phyloP scores from a whole-genome alignment of 1,140 invertebrate species.

The Centruroides sculpturatus region DNA sequence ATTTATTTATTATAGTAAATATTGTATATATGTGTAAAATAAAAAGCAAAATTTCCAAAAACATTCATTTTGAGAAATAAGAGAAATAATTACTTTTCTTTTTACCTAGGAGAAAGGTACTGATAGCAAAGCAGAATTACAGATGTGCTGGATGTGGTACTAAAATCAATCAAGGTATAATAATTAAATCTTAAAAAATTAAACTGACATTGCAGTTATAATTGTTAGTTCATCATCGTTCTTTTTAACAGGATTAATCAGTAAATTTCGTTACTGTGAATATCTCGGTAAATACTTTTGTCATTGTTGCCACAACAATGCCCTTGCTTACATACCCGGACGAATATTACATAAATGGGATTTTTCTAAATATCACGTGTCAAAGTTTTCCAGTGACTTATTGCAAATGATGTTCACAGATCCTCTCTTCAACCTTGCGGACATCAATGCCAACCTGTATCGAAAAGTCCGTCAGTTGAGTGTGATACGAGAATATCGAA shows the following conservation, averaged over 20 bases:
- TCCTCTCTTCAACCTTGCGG: constrained; percentile 58
- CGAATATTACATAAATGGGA: constrained; percentile 59
- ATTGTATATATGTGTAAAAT: neutral
- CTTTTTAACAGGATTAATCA: constrained; percentile 42
- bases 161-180: constrained; percentile 43
- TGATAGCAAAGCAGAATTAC: constrained; percentile 61
- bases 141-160: constrained; percentile 75
- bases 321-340: constrained; percentile 57
- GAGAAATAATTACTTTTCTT: constrained; percentile 17
- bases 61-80: too few species aligned
- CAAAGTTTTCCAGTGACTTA: constrained; percentile 61
- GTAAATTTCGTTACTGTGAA: constrained; percentile 61
- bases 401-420: constrained; percentile 60
- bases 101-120: constrained; percentile 39
- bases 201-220: too few species aligned
- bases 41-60: too few species aligned
- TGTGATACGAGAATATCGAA: constrained; percentile 40
- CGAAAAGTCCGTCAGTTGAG: constrained; percentile 43
- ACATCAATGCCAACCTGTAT: constrained; percentile 52
- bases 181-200: neutral
- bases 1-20: neutral
- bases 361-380: constrained; percentile 46
- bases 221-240: neutral
- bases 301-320: constrained; percentile 69
- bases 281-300: constrained; percentile 80